Conservation (phyloP, 2,888 invertebrate species). For the Tenthredo mesomela region DNA sequence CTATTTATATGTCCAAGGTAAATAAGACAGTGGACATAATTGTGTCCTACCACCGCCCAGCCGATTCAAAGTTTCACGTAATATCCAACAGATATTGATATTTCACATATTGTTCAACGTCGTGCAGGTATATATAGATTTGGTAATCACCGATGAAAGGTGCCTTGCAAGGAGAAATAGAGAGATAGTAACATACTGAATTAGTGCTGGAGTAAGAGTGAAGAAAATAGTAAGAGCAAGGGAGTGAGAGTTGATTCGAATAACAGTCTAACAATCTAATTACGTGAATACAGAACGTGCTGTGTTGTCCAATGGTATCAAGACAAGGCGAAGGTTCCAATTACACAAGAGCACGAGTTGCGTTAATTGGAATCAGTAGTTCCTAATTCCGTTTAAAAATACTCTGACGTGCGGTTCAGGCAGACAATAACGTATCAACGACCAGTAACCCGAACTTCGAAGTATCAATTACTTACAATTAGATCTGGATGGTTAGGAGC, state of each 20-base stretch:
- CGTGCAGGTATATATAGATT: slow-evolving; percentile 41
- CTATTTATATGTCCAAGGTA: slow-evolving; percentile 66
- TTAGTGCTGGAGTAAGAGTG: slow-evolving; percentile 1
- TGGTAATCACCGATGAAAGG: slow-evolving; percentile 46
- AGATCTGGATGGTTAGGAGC: neutral
- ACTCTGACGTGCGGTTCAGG: neutral
- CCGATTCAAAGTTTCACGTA: slow-evolving; percentile 37
- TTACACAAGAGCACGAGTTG: slow-evolving; percentile 33
- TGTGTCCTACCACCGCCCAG: slow-evolving; percentile 22
- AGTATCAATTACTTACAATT: slow-evolving; percentile 41
- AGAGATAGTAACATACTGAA: neutral
- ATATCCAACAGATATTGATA: slow-evolving; percentile 41
- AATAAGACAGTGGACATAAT: slow-evolving; percentile 1
- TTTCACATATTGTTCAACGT: slow-evolving; percentile 42
- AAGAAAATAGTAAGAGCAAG: slow-evolving; percentile 4
- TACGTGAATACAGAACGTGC: slow-evolving; percentile 57
- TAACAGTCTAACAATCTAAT: slow-evolving; percentile 45
- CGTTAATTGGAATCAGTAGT: slow-evolving; percentile 31
- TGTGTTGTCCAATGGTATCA: slow-evolving; percentile 52
- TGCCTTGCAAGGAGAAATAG: slow-evolving; percentile 5
- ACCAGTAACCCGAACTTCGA: neutral
- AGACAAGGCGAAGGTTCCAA: slow-evolving; percentile 49
- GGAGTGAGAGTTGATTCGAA: slow-evolving; percentile 51
- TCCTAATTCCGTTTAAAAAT: neutral
- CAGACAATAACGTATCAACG: slow-evolving; percentile 32